These are phyloP conservation scores for Tamias sibiricus DNA, from an alignment of 2,113 vertebrate genomes.

Conservation along the genomic window DNA sequence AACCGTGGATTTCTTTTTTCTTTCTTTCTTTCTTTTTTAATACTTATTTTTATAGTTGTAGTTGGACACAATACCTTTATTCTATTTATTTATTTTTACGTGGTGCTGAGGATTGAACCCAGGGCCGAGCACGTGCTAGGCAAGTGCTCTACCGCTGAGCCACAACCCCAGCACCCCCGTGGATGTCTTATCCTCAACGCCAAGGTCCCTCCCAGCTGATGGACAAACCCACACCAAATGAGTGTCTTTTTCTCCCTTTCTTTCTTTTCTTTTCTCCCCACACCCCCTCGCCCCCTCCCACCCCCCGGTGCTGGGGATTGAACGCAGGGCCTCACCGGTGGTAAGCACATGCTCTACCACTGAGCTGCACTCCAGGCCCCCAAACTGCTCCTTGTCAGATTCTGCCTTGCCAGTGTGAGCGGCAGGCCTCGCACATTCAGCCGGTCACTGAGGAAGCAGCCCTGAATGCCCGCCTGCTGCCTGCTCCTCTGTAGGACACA, in stretches of 20 bases:
- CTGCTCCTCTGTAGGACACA: neutral
- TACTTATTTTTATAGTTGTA: too few relatives aligned
- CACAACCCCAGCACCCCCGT: too few relatives aligned
- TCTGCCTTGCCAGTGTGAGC: neutral
- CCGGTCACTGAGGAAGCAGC: neutral
- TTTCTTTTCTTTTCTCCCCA: too few relatives aligned
- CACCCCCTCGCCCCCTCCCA: too few relatives aligned
- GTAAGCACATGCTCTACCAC: neutral
- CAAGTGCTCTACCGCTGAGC: too few relatives aligned
- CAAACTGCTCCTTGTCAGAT: neutral
- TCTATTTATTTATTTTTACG: too few relatives aligned
- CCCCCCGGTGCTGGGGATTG: neutral
- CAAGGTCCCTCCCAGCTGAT: neutral
- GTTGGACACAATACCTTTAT: too few relatives aligned
- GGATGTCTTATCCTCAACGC: neutral
- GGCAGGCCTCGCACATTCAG: accelerated
- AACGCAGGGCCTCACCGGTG: neutral
- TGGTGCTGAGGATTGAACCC: too few relatives aligned
- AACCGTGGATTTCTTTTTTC: neutral
- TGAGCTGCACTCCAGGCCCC: neutral
- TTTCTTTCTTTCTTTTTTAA: too few relatives aligned
- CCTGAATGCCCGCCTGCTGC: neutral
- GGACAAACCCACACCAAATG: neutral
- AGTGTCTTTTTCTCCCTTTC: neutral
- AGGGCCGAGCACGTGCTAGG: too few relatives aligned